Base-by-base conservation (phyloP, 1,140 invertebrate species). In the Littorina saxatilis region DNA sequence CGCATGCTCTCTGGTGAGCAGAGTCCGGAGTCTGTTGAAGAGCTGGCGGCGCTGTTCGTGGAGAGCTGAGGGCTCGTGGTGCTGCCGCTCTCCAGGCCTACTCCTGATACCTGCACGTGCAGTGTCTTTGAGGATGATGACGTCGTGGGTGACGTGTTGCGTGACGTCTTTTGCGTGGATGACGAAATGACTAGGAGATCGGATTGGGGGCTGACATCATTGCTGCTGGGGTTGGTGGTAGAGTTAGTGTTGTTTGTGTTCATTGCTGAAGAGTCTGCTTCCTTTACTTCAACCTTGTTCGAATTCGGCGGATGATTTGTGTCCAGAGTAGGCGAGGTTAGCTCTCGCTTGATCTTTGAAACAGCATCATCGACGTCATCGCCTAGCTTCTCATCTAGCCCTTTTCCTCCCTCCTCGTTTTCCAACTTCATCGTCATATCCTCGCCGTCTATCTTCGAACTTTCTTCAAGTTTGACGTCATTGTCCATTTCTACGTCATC, bases 1-100 rank as follows among this genome's bases (percentile, higher is more conserved):
- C 68, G 80, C 20, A 86, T 66, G 70, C 85, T 86, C 27, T 84
- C 85, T 2, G 85, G 85, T 40, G 85, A 86, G 32, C 83, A 86
- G 2, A 86, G 72, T 1, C 85, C 85, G n/a, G 85, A 86, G 58
- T 86, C 85, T 7, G 81, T 73, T 4, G 84, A 85, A 11, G 84
- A 83, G 40, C 58, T 82, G n/a, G 81, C 79, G 37, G 50, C 79
- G 63, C 84, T 81, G 23, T 52, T 73, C 13, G 82, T 73, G 55
- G 80, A 76, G 23, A 73, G 47, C 43, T 83, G 84, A 13, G 84
- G 84, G 66, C 82, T 85, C 23, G 79, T 76, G 11, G 77, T 83
- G 43, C 39, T 58, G 37, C 70, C 27, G 32, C 55, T 52, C 37
- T 80, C 70, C 35, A 20, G n/a, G 5, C 50, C 66, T 27, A 17